A percentile compares a stretch with the other conserved stretches of the same genome.
phyloP scores from a whole-genome alignment of 2,113 vertebrate genomes.

The Todiramphus saurophagus region DNA sequence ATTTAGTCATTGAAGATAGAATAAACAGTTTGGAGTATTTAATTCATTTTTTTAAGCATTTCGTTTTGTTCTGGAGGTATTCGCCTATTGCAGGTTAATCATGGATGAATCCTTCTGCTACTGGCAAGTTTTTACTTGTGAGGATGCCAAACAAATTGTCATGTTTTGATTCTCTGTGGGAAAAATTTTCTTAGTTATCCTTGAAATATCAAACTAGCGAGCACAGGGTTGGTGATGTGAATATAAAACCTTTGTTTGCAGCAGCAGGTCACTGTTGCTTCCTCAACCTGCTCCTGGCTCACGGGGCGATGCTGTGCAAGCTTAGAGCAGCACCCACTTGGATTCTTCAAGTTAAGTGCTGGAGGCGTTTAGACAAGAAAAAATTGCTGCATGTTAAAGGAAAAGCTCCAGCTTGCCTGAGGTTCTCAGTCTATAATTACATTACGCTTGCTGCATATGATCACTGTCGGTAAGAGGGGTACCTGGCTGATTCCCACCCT shows the following conservation, averaged over 20 bases:
- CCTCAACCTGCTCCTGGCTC: not conserved
- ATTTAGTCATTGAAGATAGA: not conserved
- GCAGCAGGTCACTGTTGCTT: not conserved
- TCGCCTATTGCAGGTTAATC: not conserved
- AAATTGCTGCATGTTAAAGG: not conserved
- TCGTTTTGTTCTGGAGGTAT: slow-evolving; percentile 17
- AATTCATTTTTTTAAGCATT: not conserved
- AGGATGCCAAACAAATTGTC: slow-evolving; percentile 28
- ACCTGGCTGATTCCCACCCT: not conserved
- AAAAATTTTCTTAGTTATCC: slow-evolving; percentile 23
- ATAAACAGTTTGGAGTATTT: not conserved
- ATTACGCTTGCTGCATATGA: rapidly evolving
- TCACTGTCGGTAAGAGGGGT: rapidly evolving
- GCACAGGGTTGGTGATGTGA: not conserved
- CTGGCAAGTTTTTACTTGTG: slow-evolving; percentile 43
- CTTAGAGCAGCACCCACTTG: not conserved
- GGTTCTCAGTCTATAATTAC: rapidly evolving
- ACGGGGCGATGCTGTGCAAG: not conserved
- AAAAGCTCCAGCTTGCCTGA: not conserved
- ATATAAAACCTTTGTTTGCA: not conserved
- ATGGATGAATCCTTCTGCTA: slow-evolving; percentile 14
- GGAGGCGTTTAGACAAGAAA: not conserved
- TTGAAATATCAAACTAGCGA: not conserved
- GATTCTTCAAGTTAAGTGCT: not conserved
- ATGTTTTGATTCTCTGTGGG: slow-evolving; percentile 44